phyloP scores from a whole-genome alignment of 37 sponge, comb jelly and placozoan species.

The Aplysina aerophoba region DNA sequence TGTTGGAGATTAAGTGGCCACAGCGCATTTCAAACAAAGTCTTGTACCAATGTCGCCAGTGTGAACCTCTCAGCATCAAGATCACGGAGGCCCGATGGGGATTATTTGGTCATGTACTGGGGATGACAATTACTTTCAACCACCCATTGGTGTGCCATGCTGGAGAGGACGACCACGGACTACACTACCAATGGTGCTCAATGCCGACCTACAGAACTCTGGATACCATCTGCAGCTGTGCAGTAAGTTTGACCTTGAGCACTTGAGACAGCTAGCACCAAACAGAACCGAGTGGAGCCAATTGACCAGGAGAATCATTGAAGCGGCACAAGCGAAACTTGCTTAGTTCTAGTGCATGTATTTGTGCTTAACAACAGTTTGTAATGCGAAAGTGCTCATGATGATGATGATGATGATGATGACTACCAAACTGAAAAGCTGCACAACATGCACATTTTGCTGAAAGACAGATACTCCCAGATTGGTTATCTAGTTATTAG shows the following conservation, averaged over 20 bases:
- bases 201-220: conserved; percentile 18
- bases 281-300: conserved; percentile 18
- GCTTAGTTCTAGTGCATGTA: neutral
- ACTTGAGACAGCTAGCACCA: neutral
- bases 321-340: conserved; percentile 33
- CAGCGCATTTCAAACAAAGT: conserved; percentile 13
- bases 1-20: conserved; percentile 31
- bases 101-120: conserved; percentile 25
- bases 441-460: too few relatives aligned
- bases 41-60: conserved; percentile 24
- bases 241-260: conserved; percentile 7
- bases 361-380: neutral
- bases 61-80: conserved; percentile 30
- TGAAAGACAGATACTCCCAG: too few relatives aligned
- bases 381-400: conserved; percentile 1
- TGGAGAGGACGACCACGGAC: conserved; percentile 35
- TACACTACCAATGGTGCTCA: conserved; percentile 34
- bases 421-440: too few relatives aligned
- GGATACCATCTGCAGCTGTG: neutral
- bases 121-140: conserved; percentile 30
- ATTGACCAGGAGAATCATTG: conserved; percentile 1
- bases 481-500: too few relatives aligned
- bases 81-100: conserved; percentile 19
- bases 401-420: neutral
- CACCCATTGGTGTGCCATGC: neutral